phyloP scores from a whole-genome alignment of 2,797 vertebrate genomes.

The Gadopsis bispinosus region DNA sequence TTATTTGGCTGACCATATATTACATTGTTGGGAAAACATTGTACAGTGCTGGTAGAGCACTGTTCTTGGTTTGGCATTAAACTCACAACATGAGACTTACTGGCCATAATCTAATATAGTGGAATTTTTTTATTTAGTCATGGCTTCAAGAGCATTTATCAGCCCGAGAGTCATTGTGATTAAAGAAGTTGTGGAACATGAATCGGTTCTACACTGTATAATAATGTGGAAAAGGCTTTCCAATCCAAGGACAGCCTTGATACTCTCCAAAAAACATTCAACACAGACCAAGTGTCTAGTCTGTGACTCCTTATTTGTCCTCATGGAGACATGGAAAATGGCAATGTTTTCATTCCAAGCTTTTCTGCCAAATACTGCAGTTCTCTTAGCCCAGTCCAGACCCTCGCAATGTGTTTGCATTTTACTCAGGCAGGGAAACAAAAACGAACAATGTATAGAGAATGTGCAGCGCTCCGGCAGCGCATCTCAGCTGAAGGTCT shows the following conservation, averaged over 20 bases:
- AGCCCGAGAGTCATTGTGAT: slow-evolving; percentile 61
- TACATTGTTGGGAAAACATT: slow-evolving; percentile 35
- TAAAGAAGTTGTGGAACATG: slow-evolving; percentile 74
- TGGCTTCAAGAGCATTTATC: slow-evolving; percentile 73
- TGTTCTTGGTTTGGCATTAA: slow-evolving; percentile 48
- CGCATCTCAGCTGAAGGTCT: slow-evolving; percentile 46
- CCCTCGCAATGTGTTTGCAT: slow-evolving; percentile 72
- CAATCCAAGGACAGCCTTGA: slow-evolving; percentile 68
- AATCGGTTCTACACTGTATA: slow-evolving; percentile 62
- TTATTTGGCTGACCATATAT: slow-evolving; percentile 30
- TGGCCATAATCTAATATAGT: slow-evolving; percentile 59
- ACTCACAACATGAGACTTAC: slow-evolving; percentile 43
- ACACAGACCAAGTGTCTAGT: slow-evolving; percentile 79
- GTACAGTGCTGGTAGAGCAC: slow-evolving; percentile 26
- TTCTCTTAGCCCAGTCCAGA: slow-evolving; percentile 68
- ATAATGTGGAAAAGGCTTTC: slow-evolving; percentile 82
- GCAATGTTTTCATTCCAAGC: slow-evolving; percentile 84
- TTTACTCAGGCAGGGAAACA: slow-evolving; percentile 62
- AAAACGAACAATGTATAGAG: slow-evolving; percentile 68
- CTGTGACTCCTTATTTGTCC: slow-evolving; percentile 85
- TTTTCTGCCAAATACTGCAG: slow-evolving; percentile 82
- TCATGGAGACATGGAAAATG: slow-evolving; percentile 85
- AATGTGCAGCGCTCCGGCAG: slow-evolving; percentile 34
- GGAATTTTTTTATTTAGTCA: slow-evolving; percentile 59
- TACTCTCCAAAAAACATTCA: slow-evolving; percentile 79